Evolutionary conservation across 2,113 vertebrate species (phyloP).

Genomic region (Pachycephala philippinensis): DNA sequence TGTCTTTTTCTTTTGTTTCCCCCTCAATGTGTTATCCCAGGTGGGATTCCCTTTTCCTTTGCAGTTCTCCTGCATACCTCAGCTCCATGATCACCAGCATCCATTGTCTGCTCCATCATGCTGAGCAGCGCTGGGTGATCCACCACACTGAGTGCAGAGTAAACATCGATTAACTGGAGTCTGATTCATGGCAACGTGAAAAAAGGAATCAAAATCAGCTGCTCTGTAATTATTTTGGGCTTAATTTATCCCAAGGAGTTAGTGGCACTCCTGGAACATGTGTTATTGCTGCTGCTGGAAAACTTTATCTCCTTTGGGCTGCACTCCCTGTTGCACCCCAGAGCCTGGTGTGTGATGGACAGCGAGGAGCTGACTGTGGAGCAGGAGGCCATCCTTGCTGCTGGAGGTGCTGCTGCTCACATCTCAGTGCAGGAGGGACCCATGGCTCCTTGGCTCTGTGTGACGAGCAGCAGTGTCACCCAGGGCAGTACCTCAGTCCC

Average conservation of each 20-base stretch:
- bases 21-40: neutral
- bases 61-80: neutral
- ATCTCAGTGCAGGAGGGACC: neutral
- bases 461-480: neutral
- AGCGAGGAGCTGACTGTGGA: neutral
- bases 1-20: neutral
- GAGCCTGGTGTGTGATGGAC: neutral
- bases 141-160: neutral
- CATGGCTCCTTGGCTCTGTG: neutral
- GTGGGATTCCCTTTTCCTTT: accelerated
- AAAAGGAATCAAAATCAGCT: neutral
- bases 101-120: neutral
- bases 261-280: neutral
- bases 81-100: neutral
- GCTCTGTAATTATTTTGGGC: neutral
- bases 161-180: constrained; percentile 18
- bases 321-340: neutral
- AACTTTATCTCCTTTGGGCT: neutral
- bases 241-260: neutral
- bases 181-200: neutral
- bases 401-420: neutral
- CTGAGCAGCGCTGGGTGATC: neutral
- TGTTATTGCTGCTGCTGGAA: neutral
- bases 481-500: neutral
- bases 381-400: neutral